Percentiles rank a stretch among this genome's conserved stretches.
Conservation (phyloP, 2,888 invertebrate species). For the Pandemis corylana region DNA sequence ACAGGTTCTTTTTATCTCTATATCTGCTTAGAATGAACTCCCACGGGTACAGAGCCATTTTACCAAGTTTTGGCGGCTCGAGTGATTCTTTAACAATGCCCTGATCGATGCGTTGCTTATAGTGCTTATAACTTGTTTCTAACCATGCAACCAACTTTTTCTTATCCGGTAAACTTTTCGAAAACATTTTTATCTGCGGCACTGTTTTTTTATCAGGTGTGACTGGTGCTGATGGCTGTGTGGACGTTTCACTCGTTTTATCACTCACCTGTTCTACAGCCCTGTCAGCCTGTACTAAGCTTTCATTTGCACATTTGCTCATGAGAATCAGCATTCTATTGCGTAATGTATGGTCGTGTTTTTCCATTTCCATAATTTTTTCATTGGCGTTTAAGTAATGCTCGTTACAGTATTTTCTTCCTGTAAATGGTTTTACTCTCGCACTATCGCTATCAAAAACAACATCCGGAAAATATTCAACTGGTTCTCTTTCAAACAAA, state of each 20-base stretch:
- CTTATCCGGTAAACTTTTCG: slow-evolving; percentile 51
- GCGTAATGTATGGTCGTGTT: slow-evolving; percentile 63
- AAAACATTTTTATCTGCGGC: slow-evolving; percentile 19
- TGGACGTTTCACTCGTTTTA: slow-evolving; percentile 10
- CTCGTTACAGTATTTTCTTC: slow-evolving; percentile 60
- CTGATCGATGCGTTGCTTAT: slow-evolving; percentile 58
- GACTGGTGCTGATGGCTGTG: not conserved
- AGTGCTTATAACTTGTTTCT: slow-evolving; percentile 67
- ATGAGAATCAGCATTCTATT: slow-evolving; percentile 54
- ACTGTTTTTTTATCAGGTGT: not conserved
- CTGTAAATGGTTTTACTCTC: slow-evolving; percentile 57
- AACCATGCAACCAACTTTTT: slow-evolving; percentile 68
- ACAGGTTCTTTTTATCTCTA: slow-evolving; percentile 67
- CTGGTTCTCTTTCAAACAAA: not conserved
- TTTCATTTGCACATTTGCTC: slow-evolving; percentile 26
- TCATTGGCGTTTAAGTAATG: slow-evolving; percentile 64
- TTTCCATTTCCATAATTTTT: slow-evolving; percentile 70
- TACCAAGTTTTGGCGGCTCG: slow-evolving; percentile 64
- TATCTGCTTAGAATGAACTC: slow-evolving; percentile 72
- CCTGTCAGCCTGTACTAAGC: not conserved
- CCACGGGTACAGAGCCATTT: slow-evolving; percentile 69
- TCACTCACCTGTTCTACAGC: not conserved
- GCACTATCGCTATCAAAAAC: slow-evolving; percentile 52
- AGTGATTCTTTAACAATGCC: slow-evolving; percentile 59
- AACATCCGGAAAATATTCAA: slow-evolving; percentile 12